phyloP scores from a whole-genome alignment of 2,113 vertebrate genomes.

The Himantopus leucocephalus region DNA sequence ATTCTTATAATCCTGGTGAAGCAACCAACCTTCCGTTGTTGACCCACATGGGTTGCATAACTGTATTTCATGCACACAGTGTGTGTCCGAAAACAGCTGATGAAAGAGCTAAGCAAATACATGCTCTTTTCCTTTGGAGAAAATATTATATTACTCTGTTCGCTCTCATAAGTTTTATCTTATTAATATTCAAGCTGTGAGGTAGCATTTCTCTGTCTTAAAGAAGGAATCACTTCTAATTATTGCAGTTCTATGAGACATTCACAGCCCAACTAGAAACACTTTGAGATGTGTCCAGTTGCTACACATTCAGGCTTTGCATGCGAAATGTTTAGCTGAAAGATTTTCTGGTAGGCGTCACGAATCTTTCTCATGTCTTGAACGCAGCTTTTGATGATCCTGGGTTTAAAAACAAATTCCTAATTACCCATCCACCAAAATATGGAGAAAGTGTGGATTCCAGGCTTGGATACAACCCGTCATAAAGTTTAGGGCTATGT shows the following conservation, averaged over 20 bases:
- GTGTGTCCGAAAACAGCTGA: neutral
- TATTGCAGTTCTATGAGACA: neutral
- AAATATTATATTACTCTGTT: neutral
- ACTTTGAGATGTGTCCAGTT: neutral
- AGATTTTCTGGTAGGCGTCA: neutral
- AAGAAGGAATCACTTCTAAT: neutral
- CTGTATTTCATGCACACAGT: constrained; percentile 28
- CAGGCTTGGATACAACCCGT: neutral
- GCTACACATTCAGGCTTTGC: neutral
- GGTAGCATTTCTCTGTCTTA: neutral
- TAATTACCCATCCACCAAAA: neutral
- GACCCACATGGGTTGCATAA: constrained; percentile 40
- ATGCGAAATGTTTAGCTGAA: neutral
- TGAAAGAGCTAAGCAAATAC: constrained; percentile 44
- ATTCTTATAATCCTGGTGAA: constrained; percentile 48
- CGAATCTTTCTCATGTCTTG: neutral
- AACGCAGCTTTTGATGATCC: neutral
- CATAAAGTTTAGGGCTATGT: neutral
- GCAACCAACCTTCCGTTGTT: constrained; percentile 44
- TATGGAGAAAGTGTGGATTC: neutral
- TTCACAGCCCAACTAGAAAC: neutral
- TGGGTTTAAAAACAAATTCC: neutral
- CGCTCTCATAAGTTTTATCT: neutral
- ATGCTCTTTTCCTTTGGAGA: constrained; percentile 9
- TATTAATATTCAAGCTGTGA: constrained; percentile 28